Evolutionary conservation across 2,888 invertebrate genomes (phyloP).

Genomic region (Xestobium rufovillosum): DNA sequence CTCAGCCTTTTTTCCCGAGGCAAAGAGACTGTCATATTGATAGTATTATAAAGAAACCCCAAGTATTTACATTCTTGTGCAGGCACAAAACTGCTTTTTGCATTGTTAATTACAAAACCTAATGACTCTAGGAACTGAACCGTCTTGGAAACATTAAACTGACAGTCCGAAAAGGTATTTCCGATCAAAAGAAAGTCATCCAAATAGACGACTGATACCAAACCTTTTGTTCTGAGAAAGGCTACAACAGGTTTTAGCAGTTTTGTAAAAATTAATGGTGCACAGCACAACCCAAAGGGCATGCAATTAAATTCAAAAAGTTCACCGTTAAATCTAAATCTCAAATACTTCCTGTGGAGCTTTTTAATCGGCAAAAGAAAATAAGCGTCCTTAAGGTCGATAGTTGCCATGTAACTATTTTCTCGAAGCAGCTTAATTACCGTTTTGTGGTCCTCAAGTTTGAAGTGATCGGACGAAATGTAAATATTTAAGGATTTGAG

Average conservation of each 20-base stretch:
- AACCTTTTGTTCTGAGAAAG: conserved; percentile 10
- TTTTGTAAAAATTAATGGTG: conserved; percentile 20
- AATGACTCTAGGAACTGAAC: conserved; percentile 13
- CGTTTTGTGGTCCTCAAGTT: conserved; percentile 13
- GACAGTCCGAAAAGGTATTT: conserved; percentile 11
- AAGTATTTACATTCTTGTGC: conserved; percentile 14
- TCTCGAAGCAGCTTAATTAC: conserved; percentile 6
- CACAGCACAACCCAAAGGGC: conserved; percentile 17
- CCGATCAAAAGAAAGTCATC: conserved; percentile 24
- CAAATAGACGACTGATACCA: conserved; percentile 21
- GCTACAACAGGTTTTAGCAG: conserved; percentile 19
- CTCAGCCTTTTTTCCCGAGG: conserved; percentile 11
- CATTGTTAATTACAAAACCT: conserved; percentile 20
- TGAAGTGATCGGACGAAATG: conserved; percentile 15
- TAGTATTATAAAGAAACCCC: conserved; percentile 21
- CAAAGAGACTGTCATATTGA: conserved; percentile 14
- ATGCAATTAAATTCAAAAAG: conserved; percentile 18
- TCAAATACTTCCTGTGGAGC: conserved; percentile 10
- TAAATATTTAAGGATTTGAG: conserved; percentile 15
- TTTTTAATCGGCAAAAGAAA: conserved; percentile 14
- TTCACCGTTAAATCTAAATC: conserved; percentile 12
- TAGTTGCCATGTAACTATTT: conserved; percentile 13
- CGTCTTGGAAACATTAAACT: conserved; percentile 13
- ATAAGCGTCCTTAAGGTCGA: conserved; percentile 19
- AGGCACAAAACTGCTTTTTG: conserved; percentile 18